Conservation (phyloP, 2,888 invertebrate species). For the Melieria picta region DNA sequence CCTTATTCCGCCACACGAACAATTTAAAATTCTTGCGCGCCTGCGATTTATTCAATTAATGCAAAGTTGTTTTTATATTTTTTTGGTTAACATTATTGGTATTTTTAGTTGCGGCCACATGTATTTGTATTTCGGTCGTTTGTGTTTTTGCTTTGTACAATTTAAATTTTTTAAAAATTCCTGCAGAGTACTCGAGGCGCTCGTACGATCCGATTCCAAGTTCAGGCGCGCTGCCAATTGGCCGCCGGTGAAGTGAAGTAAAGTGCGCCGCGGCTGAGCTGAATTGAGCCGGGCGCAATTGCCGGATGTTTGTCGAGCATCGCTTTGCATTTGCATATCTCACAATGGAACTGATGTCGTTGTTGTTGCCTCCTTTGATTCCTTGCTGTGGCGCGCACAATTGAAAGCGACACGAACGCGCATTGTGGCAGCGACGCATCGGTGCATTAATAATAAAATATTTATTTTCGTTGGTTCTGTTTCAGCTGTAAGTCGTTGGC, state of each 20-base stretch:
- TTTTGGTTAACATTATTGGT: not conserved
- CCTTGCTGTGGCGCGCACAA: too few relatives aligned
- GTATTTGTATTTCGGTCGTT: not conserved
- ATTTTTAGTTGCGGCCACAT: not conserved
- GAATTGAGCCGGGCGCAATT: not conserved
- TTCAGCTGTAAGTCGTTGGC: too few relatives aligned
- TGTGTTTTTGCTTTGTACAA: not conserved
- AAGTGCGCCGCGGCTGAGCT: not conserved
- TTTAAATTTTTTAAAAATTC: not conserved
- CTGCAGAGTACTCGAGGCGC: constrained; percentile 4
- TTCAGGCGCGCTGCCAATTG: not conserved
- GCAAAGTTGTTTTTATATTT: not conserved
- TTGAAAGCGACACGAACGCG: not conserved
- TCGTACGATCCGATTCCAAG: not conserved
- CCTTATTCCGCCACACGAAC: too few relatives aligned
- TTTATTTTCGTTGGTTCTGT: not conserved
- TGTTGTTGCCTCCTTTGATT: too few relatives aligned
- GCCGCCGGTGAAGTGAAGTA: not conserved
- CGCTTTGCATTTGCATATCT: too few relatives aligned
- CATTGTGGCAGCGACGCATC: not conserved
- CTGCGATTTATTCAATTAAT: constrained; percentile 16
- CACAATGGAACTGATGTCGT: too few relatives aligned
- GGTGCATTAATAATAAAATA: not conserved
- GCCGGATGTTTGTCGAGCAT: constrained; percentile 6
- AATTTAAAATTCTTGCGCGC: not conserved